Evolutionary conservation across 2,113 vertebrate genomes (phyloP).

Genomic region (Sardina pilchardus): DNA sequence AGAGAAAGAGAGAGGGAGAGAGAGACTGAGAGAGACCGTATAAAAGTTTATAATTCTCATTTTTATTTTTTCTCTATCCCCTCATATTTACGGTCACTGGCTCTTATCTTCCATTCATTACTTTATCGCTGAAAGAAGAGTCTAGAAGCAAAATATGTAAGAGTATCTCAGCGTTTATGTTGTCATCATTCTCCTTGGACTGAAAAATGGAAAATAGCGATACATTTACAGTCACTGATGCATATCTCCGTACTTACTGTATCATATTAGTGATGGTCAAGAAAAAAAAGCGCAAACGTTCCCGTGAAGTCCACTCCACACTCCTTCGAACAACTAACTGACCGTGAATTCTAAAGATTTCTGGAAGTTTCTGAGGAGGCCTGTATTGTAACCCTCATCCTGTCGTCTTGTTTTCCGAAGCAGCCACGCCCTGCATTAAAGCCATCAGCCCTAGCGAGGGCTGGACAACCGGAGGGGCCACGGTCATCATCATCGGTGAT

Average conservation of each 20-base stretch:
- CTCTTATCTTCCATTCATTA: neutral
- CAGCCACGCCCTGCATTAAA: constrained; percentile 95
- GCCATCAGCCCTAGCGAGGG: constrained; percentile 95
- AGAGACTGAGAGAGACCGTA: neutral
- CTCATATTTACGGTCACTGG: neutral
- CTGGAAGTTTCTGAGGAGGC: neutral
- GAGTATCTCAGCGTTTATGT: neutral
- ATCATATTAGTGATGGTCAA: neutral
- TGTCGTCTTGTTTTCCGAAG: constrained; percentile 68
- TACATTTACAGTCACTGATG: neutral
- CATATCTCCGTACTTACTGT: neutral
- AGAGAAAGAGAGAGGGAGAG: neutral
- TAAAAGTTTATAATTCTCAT: constrained; percentile 38
- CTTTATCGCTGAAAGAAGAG: constrained; percentile 7
- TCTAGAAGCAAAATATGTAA: neutral
- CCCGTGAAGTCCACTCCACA: neutral
- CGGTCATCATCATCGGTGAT: constrained; percentile 95
- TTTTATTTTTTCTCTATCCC: constrained; percentile 11
- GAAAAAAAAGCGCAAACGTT: neutral
- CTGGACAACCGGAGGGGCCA: constrained; percentile 93
- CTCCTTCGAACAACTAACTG: neutral
- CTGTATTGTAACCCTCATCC: constrained; percentile 36
- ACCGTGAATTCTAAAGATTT: neutral
- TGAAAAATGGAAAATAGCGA: neutral
- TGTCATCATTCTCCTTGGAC: neutral